These are phyloP conservation scores for Neomonachus schauinslandi DNA, from an alignment of 2,113 vertebrate genomes.

Conservation along the genomic window DNA sequence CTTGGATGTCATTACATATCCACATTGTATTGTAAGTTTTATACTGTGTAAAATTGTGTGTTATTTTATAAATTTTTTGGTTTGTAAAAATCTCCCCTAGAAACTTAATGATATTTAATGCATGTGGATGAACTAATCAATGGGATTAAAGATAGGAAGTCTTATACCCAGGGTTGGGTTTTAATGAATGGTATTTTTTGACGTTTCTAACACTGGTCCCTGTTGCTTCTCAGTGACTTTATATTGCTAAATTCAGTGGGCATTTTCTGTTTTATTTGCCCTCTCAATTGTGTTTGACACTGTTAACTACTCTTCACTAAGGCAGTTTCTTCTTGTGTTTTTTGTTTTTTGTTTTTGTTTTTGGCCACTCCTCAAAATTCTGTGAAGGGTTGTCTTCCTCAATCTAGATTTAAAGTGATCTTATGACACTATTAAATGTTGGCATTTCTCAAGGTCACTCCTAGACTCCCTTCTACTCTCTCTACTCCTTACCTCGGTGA, in stretches of 20 bases:
- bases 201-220: background rate
- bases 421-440: background rate
- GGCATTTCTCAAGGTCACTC: background rate
- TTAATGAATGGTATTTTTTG: conserved; percentile 35
- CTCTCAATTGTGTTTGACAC: background rate
- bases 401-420: background rate
- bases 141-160: conserved; percentile 2
- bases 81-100: conserved; percentile 19
- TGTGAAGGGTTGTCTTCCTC: background rate
- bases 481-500: background rate
- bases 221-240: background rate
- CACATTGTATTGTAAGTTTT: conserved; percentile 21
- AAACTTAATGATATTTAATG: conserved; percentile 55
- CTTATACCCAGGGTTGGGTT: background rate
- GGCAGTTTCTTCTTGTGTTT: background rate
- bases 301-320: background rate
- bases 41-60: conserved; percentile 30
- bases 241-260: background rate
- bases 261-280: background rate
- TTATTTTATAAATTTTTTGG: background rate
- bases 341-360: background rate
- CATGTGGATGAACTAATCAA: background rate
- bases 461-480: background rate
- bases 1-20: conserved; percentile 45
- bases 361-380: background rate